Base-by-base conservation (phyloP, 2,888 invertebrate genomes). In the Pocota personata region DNA sequence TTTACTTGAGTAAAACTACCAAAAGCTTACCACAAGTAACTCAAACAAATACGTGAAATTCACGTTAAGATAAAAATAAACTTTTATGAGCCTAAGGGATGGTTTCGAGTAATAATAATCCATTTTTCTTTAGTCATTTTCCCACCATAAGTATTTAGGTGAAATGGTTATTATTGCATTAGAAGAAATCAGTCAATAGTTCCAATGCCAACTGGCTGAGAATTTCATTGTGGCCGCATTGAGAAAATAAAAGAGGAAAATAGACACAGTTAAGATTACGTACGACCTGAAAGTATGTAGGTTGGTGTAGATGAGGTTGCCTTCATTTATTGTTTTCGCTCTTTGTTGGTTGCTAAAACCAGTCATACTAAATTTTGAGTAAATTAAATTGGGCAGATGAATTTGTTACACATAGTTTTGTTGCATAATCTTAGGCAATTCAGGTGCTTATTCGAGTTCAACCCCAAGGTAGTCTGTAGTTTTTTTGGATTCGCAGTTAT, bases 101-200 rank as follows among this genome's bases (percentile, higher is more conserved):
- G 84, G 19, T 75, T 58, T 69, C 62, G 84, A 80, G 84, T 80
- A 80, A 80, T 30, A 50, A 27, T 52, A 52, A 10, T 40, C 24
- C 8, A 5, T 27, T 37, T 66, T 48, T 55, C 24, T 12, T 43
- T 27, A 43, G 10, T 35, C 12, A 10, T 19, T 57, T 48, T 46
- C 32, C 40, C 19, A 10, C 8, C 8, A 14, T 60, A 83, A 67
- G 60, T 78, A n/a, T n/a, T n/a, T n/a, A 78, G 78, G 55, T 78
- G 32, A 84, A 75, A 52, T 75, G 75, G 71, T 80, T 79, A 84
- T 79, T 84, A 75, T 84, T 78, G 32, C 43, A 69, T 75, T 60
- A 66, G 14, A 50, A 8, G 16, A 55, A 69, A 66, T 30, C 37
- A 83, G 72, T 84, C 84, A 84, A 84, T 84, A 84, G 69, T 79